Conservation (phyloP, 2,113 vertebrate species). For the Pimephales promelas region DNA sequence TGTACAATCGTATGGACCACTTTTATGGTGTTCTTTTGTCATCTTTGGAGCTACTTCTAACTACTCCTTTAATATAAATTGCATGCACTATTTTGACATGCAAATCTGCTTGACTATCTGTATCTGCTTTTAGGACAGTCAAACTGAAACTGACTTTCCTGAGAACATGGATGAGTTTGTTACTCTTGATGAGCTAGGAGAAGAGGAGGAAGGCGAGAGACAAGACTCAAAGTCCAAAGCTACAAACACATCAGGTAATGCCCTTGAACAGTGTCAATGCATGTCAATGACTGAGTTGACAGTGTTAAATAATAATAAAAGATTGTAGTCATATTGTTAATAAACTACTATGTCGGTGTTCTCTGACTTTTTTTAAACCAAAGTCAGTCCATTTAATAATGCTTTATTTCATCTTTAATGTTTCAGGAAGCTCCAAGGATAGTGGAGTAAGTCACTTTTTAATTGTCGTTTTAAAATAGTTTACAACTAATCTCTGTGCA, state of each 20-base stretch:
- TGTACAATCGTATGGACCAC: not conserved
- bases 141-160: conserved; percentile 77
- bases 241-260: conserved; percentile 40
- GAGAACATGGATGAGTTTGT: conserved; percentile 95
- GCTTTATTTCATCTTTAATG: not conserved
- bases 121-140: conserved; percentile 45
- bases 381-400: not conserved
- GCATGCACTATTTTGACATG: not conserved
- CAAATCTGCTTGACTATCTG: not conserved
- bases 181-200: conserved; percentile 89
- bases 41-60: not conserved
- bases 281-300: not conserved
- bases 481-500: not conserved
- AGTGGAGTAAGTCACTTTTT: conserved; percentile 50
- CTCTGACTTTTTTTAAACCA: not conserved
- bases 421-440: conserved; percentile 53
- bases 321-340: not conserved
- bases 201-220: conserved; percentile 83
- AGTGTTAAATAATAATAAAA: not conserved
- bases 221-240: conserved; percentile 55
- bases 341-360: not conserved
- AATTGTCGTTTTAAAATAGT: not conserved
- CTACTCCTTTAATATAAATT: not conserved
- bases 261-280: not conserved
- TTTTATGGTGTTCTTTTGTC: not conserved